Evolutionary conservation across 2,113 vertebrate genomes (phyloP).

Genomic region (Herpailurus yagouaroundi): DNA sequence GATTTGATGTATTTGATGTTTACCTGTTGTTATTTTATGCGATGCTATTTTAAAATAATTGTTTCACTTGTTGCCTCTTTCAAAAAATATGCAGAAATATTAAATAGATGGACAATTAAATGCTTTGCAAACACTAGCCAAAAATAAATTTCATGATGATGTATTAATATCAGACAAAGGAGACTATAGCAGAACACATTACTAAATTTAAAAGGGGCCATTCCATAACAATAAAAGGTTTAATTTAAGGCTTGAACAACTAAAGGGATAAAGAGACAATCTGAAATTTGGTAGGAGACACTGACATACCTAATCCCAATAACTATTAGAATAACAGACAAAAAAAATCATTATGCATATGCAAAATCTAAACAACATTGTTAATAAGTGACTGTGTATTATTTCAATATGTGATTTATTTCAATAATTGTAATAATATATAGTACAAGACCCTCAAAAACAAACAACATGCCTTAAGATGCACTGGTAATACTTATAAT

Average conservation of each 20-base stretch:
- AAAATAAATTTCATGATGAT: neutral
- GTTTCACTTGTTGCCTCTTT: neutral
- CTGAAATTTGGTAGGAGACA: neutral
- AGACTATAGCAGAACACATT: neutral
- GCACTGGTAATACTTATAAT: neutral
- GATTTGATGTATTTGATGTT: neutral
- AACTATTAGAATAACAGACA: neutral
- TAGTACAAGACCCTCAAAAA: neutral
- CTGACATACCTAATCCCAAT: neutral
- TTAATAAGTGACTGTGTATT: neutral
- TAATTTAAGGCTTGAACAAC: neutral
- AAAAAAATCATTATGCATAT: neutral
- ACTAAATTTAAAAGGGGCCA: neutral
- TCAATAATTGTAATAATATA: neutral
- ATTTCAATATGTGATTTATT: no score
- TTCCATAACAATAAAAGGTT: neutral
- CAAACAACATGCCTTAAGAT: neutral
- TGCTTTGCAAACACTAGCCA: neutral
- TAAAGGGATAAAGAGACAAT: neutral
- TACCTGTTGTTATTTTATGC: neutral
- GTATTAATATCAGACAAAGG: neutral
- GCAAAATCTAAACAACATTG: neutral
- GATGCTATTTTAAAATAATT: neutral
- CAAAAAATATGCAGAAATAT: neutral
- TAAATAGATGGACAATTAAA: neutral